Conservation (phyloP, 1,140 invertebrate genomes). For the Adoxophyes honmai region DNA sequence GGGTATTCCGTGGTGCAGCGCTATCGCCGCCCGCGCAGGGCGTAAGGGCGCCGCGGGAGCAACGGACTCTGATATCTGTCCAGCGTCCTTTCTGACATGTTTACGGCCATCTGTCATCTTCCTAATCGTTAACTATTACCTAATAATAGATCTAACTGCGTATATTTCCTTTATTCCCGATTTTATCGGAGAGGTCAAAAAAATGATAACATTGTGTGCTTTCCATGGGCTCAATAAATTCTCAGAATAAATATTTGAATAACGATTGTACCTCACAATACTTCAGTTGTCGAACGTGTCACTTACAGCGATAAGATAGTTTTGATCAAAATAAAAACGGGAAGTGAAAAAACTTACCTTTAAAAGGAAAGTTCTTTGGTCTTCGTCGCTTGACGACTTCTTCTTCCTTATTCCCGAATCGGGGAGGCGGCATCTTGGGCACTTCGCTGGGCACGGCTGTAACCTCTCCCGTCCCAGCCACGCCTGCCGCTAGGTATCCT, state of each 20-base stretch:
- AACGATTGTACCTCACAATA: neutral
- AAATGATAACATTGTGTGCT: constrained; percentile 11
- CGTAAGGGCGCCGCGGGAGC: constrained; percentile 29
- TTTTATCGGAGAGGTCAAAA: neutral
- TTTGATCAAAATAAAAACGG: neutral
- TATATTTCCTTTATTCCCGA: constrained; percentile 26
- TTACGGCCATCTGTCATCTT: constrained; percentile 61
- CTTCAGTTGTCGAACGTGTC: neutral
- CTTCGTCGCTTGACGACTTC: constrained; percentile 52
- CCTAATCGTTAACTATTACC: constrained; percentile 51
- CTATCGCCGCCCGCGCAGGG: neutral
- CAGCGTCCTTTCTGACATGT: constrained; percentile 59
- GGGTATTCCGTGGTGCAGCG: neutral
- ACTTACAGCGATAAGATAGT: neutral
- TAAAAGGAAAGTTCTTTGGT: constrained; percentile 64
- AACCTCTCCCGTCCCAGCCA: constrained; percentile 55
- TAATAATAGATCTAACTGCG: constrained; percentile 56
- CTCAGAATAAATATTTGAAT: constrained; percentile 11
- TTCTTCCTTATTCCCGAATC: constrained; percentile 50
- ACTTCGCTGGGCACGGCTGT: constrained; percentile 71
- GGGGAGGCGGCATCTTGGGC: constrained; percentile 62
- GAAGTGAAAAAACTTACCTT: constrained; percentile 44
- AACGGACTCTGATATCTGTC: constrained; percentile 55
- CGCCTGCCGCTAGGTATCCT: constrained; percentile 68
- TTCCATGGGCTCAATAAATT: neutral